These are phyloP conservation scores for Clanis bilineata DNA, from an alignment of 2,888 invertebrate genomes.

Conservation along the genomic window DNA sequence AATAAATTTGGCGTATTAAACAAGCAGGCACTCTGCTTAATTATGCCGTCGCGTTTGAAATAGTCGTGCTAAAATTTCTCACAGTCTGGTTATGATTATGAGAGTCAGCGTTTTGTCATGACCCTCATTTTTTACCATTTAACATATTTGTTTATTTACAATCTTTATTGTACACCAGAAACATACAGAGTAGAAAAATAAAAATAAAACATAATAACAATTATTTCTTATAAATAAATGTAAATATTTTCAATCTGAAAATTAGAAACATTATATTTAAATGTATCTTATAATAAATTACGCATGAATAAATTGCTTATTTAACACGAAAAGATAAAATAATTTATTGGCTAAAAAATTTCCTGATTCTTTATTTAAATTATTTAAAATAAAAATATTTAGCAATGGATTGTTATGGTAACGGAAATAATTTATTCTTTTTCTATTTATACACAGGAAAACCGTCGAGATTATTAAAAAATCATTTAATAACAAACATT, in stretches of 20 bases:
- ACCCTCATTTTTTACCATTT: background rate
- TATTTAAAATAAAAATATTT: background rate
- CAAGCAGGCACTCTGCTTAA: background rate
- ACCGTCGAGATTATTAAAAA: background rate
- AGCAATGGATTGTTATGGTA: background rate
- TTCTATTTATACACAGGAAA: background rate
- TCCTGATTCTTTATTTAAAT: conserved; percentile 2
- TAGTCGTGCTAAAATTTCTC: background rate
- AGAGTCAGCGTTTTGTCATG: background rate
- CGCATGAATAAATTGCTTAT: too few relatives aligned
- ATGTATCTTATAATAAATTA: background rate
- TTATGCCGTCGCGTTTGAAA: background rate
- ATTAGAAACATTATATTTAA: too few relatives aligned
- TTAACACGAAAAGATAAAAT: background rate
- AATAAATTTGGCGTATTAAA: background rate
- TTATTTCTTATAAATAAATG: too few relatives aligned
- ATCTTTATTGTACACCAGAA: too few relatives aligned
- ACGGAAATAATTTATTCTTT: background rate
- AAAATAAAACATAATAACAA: too few relatives aligned
- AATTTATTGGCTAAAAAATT: background rate
- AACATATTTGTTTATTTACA: too few relatives aligned
- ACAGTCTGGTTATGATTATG: background rate
- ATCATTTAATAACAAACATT: background rate
- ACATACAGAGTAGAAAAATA: too few relatives aligned
- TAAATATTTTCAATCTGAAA: too few relatives aligned